Percentiles rank a stretch among this genome's conserved stretches.
Evolutionary conservation across 1,140 invertebrate species (phyloP).

Genomic region (Zaprionus tsacasi): DNA sequence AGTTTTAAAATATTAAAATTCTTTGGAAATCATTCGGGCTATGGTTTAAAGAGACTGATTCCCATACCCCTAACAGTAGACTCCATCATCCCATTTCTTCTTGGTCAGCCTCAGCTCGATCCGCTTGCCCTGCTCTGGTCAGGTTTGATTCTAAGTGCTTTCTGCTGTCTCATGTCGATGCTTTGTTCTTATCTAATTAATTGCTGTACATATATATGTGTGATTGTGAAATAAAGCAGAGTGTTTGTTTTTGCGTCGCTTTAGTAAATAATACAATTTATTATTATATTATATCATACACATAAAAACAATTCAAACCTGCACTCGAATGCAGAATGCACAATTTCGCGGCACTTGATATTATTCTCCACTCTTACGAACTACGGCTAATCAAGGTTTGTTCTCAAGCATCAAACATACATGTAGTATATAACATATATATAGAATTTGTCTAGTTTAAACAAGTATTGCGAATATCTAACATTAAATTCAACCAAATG

Average conservation of each 20-base stretch:
- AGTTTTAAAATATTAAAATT: too few relatives aligned
- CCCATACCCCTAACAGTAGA: neutral
- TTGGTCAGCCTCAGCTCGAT: neutral
- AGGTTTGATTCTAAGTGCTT: slow-evolving; percentile 42
- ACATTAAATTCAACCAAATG: slow-evolving; percentile 70
- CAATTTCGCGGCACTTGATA: slow-evolving; percentile 20
- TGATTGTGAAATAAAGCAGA: slow-evolving; percentile 14
- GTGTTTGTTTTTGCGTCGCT: slow-evolving; percentile 40
- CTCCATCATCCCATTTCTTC: neutral
- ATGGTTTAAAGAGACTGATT: too few relatives aligned
- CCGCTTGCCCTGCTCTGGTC: neutral
- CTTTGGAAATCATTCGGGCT: too few relatives aligned
- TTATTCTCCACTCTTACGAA: slow-evolving; percentile 37
- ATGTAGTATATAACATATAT: slow-evolving; percentile 12
- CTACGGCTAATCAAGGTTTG: slow-evolving; percentile 56
- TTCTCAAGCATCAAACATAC: slow-evolving; percentile 49
- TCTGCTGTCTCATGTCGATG: slow-evolving; percentile 39
- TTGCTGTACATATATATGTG: neutral
- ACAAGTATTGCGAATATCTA: slow-evolving; percentile 63
- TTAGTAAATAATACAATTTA: slow-evolving; percentile 72
- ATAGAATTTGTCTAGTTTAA: slow-evolving; percentile 62
- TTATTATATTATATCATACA: slow-evolving; percentile 45
- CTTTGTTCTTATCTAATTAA: slow-evolving; percentile 21
- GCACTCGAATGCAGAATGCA: slow-evolving; percentile 26
- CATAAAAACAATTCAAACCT: slow-evolving; percentile 35